A percentile compares a stretch with the other conserved stretches of the same genome.
Conservation (phyloP, 2,113 vertebrate genomes). For the Cebidichthys violaceus region DNA sequence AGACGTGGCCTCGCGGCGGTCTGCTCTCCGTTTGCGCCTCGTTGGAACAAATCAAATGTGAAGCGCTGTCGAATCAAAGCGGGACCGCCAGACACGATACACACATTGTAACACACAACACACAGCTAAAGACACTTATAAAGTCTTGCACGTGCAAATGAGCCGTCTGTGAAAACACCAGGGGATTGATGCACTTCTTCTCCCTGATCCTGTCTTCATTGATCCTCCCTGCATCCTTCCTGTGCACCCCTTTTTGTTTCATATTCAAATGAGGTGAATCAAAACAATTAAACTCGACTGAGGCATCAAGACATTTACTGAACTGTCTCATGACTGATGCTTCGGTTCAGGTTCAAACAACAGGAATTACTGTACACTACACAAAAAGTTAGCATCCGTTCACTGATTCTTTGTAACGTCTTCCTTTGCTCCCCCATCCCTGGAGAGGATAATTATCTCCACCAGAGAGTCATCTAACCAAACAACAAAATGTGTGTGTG, state of each 20-base stretch:
- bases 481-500: slow-evolving; percentile 51
- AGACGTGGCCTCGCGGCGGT: slow-evolving; percentile 64
- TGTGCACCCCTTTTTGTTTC: background rate
- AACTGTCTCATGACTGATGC: background rate
- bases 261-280: background rate
- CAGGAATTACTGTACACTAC: slow-evolving; percentile 11
- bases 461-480: slow-evolving; percentile 40
- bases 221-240: background rate
- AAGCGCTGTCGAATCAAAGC: slow-evolving; percentile 71
- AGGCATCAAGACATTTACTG: background rate
- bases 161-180: slow-evolving; percentile 43
- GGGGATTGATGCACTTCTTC: slow-evolving; percentile 10
- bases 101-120: slow-evolving; percentile 43
- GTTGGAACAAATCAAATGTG: slow-evolving; percentile 74
- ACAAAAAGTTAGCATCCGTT: background rate
- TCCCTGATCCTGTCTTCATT: slow-evolving; percentile 5
- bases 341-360: background rate
- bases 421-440: slow-evolving; percentile 41
- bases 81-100: slow-evolving; percentile 53
- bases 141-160: slow-evolving; percentile 47
- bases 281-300: background rate
- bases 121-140: slow-evolving; percentile 22
- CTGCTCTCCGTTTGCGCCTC: slow-evolving; percentile 71
- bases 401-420: slow-evolving; percentile 31
- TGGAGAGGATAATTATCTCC: slow-evolving; percentile 38